Conservation (phyloP, 2,113 vertebrate species). For the Indri indri region DNA sequence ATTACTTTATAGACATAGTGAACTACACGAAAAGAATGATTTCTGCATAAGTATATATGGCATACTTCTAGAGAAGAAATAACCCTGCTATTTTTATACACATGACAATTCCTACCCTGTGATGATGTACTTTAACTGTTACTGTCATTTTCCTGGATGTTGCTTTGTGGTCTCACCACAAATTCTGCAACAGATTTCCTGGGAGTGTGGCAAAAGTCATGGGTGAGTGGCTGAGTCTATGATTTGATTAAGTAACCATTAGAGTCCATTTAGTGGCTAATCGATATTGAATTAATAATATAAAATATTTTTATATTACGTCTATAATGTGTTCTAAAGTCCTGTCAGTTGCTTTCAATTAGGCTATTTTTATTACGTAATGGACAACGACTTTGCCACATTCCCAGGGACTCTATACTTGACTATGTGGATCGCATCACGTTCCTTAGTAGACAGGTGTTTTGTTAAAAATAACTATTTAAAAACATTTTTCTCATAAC, state of each 20-base stretch:
- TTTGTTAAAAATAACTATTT: slow-evolving; percentile 17
- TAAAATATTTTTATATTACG: background rate
- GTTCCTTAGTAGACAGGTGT: slow-evolving; percentile 14
- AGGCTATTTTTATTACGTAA: background rate
- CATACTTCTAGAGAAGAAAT: slow-evolving; percentile 10
- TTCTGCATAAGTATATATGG: background rate
- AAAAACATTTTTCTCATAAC: background rate
- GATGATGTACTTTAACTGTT: background rate
- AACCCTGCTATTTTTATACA: background rate
- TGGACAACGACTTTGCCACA: background rate
- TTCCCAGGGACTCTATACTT: background rate
- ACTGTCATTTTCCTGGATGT: slow-evolving; percentile 47
- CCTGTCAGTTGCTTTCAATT: slow-evolving; percentile 27
- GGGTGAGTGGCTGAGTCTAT: background rate
- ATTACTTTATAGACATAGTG: background rate
- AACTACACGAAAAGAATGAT: background rate
- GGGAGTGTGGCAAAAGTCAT: slow-evolving; percentile 15
- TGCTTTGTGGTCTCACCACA: slow-evolving; percentile 54
- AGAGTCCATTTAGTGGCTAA: background rate
- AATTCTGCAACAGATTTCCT: slow-evolving; percentile 58
- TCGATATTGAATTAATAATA: background rate
- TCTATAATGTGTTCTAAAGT: background rate
- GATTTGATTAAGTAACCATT: background rate
- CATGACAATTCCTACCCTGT: background rate
- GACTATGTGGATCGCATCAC: background rate